Evolutionary conservation across 2,113 vertebrate genomes (phyloP).

Genomic region (Rhinogobius similis): DNA sequence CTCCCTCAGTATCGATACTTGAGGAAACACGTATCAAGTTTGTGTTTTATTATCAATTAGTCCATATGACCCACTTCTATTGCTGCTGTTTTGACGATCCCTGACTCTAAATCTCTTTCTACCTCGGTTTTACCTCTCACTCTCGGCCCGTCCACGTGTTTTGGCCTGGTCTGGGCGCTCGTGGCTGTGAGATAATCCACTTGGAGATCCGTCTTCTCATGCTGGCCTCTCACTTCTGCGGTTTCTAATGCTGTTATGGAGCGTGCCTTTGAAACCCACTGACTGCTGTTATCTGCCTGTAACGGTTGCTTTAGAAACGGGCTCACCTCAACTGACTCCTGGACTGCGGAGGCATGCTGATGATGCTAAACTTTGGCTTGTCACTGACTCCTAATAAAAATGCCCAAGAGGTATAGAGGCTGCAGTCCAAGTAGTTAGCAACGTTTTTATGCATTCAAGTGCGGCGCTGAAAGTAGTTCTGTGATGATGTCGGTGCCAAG

Average conservation of each 20-base stretch:
- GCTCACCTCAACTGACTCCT: conserved; percentile 54
- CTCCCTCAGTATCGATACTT: too few relatives aligned
- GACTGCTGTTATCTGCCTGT: conserved; percentile 53
- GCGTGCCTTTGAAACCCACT: conserved; percentile 54
- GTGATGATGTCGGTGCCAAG: too few relatives aligned
- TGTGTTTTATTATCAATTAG: too few relatives aligned
- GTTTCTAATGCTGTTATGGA: conserved; percentile 56
- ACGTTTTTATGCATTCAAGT: neutral
- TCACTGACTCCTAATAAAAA: conserved; percentile 5
- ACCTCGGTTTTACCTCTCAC: conserved; percentile 23
- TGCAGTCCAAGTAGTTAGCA: neutral
- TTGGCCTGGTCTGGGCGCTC: conserved; percentile 33
- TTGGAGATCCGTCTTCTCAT: too few relatives aligned
- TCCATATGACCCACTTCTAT: neutral
- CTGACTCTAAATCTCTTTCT: conserved; percentile 20
- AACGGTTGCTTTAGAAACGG: conserved; percentile 56
- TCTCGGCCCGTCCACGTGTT: conserved; percentile 32
- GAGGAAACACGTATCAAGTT: too few relatives aligned
- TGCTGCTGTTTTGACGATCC: neutral
- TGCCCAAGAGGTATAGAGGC: conserved; percentile 5
- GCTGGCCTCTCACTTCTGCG: conserved; percentile 40
- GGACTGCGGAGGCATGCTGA: conserved; percentile 37
- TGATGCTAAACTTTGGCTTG: conserved; percentile 38
- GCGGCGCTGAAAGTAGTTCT: too few relatives aligned
- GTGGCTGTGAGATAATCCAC: conserved; percentile 46